Evolutionary conservation across 2,888 invertebrate species (phyloP).

Genomic region (Cerastoderma edule): DNA sequence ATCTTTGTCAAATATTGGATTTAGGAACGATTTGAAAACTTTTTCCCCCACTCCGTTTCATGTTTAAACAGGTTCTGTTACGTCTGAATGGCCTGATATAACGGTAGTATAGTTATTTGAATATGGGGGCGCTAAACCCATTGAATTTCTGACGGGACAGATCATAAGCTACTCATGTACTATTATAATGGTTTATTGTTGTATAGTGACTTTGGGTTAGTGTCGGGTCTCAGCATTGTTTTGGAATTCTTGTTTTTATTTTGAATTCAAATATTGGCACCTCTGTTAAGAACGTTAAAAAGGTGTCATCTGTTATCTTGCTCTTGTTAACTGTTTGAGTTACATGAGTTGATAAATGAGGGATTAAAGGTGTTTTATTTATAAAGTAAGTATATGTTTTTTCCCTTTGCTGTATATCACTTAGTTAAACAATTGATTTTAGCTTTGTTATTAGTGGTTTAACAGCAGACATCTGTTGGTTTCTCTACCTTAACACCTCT

Average conservation of each 20-base stretch:
- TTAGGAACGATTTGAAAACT: constrained; percentile 30
- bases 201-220: constrained; percentile 24
- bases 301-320: too few relatives aligned
- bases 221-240: not conserved
- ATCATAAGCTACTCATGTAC: constrained; percentile 38
- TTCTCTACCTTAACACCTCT: too few relatives aligned
- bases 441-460: too few relatives aligned
- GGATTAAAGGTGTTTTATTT: too few relatives aligned
- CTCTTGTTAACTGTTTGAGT: too few relatives aligned
- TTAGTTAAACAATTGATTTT: too few relatives aligned
- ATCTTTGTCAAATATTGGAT: constrained; percentile 49
- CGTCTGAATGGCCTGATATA: constrained; percentile 33
- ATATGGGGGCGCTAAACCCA: constrained; percentile 48
- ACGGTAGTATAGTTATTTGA: constrained; percentile 37
- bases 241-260: not conserved
- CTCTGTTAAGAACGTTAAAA: too few relatives aligned
- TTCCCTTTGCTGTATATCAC: too few relatives aligned
- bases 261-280: too few relatives aligned
- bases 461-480: too few relatives aligned
- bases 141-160: constrained; percentile 46
- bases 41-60: constrained; percentile 49
- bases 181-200: constrained; percentile 29
- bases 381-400: too few relatives aligned
- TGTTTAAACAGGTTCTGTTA: constrained; percentile 37
- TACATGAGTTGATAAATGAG: too few relatives aligned